Evolutionary conservation across 2,113 vertebrate genomes (phyloP), one percentile per base, ranked within the genome.

Genomic region (Phalacrocorax carbo): DNA sequence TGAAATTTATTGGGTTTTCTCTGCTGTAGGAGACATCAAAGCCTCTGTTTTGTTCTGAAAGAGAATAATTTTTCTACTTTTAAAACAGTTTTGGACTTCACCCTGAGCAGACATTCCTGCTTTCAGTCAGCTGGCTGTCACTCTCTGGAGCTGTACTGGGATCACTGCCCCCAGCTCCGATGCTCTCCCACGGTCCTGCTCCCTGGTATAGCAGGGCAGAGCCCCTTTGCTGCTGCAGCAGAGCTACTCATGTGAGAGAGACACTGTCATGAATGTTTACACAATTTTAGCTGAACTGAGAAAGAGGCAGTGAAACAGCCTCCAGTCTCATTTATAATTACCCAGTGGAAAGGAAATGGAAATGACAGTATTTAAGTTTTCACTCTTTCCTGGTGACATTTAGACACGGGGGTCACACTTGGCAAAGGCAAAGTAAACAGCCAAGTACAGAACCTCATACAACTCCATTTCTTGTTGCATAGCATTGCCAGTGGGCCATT

Each of bases 301-400:
- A 68, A 66, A 79, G 55, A 57, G 32, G 55, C 73, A 82, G 61
- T 60, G 75, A 85, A 73, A 27, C 71, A 78, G 49, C 22, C 44
- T 38, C 10, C 15, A 21, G 49, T 40, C 68, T 79, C 88, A 62
- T 75, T 82, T 86, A 15, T 83, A 90, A 90, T 90, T 83, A 79
- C 66, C 46, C n/a, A 29, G 44, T 34, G 69, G 82, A 58, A 84
- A 87, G 88, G 65, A 92, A 89, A 88, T 92, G 22, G 60, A 94
- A 90, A 71, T 93, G 79, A 78, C 62, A 71, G 68, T 58, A n/a
- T 57, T 69, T 66, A 76, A 92, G 51, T 75, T 95, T 96, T 95
- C 27, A 0, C 76, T 94, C 66, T 90, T 54, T 92, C 49, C 65
- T 73, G 68, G 54, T 89, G 80, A 40, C 69, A 51, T 73, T 92